Percentiles rank a stretch among this genome's conserved stretches.
Conservation (phyloP, 2,113 vertebrate genomes). For the Gadus chalcogrammus region DNA sequence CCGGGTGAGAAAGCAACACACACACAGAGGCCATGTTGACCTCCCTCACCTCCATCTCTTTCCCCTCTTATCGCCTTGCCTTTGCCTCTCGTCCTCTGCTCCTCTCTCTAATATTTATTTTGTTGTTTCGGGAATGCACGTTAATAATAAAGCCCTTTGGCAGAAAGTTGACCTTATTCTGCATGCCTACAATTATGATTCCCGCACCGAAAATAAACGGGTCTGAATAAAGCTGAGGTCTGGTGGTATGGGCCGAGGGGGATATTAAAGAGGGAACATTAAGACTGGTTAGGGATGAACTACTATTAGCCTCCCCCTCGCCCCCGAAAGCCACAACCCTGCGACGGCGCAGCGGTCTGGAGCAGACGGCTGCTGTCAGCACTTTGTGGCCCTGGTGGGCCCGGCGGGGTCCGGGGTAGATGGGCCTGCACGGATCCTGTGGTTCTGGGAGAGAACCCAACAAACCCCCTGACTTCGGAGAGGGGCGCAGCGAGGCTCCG, state of each 20-base stretch:
- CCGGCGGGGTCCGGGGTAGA: conserved; percentile 15
- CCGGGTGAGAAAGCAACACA: conserved; percentile 72
- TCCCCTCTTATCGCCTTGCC: conserved; percentile 4
- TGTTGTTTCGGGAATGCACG: background rate
- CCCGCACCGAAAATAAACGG: background rate
- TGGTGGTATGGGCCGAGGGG: conserved; percentile 15
- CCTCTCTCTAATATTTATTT: background rate
- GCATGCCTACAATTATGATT: background rate
- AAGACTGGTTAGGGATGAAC: conserved; percentile 38
- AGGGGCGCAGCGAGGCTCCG: background rate
- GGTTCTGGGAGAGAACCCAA: conserved; percentile 44
- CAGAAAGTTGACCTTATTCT: too few relatives aligned
- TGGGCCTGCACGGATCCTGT: conserved; percentile 29
- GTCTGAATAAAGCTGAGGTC: conserved; percentile 21
- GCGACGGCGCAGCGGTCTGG: conserved; percentile 53
- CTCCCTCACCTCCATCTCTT: background rate
- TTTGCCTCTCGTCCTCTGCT: background rate
- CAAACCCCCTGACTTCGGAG: conserved; percentile 37
- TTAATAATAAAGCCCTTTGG: too few relatives aligned
- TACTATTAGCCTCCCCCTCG: conserved; percentile 36
- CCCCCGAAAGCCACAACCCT: conserved; percentile 47
- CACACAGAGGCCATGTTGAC: background rate
- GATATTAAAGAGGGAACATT: conserved; percentile 28
- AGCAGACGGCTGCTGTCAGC: conserved; percentile 52
- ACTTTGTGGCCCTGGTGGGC: conserved; percentile 33